phyloP scores from a whole-genome alignment of 2,888 invertebrate genomes.

The Noctua pronuba region DNA sequence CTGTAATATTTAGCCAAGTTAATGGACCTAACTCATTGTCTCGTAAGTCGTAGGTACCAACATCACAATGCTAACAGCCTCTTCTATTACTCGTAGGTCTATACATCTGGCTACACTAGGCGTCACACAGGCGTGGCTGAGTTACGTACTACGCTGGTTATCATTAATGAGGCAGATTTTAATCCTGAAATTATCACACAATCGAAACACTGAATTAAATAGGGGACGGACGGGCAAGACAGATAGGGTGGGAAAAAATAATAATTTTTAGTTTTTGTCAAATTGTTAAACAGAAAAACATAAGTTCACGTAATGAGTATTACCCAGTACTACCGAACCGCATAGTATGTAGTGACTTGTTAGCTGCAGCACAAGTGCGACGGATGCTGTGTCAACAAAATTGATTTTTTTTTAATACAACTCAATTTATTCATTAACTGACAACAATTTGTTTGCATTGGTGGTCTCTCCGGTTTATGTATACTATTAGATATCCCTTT shows the following conservation, averaged over 20 bases:
- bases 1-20: neutral
- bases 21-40: neutral
- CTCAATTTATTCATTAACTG: neutral
- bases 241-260: neutral
- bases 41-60: neutral
- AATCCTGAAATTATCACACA: neutral
- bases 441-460: neutral
- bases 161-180: neutral
- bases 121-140: neutral
- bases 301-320: neutral
- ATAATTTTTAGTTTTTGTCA: neutral
- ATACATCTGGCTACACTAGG: neutral
- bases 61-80: neutral
- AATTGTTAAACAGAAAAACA: neutral
- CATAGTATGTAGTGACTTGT: neutral
- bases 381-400: neutral
- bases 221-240: neutral
- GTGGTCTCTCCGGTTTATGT: too few relatives aligned
- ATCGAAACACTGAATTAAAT: neutral
- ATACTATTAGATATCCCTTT: too few relatives aligned
- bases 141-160: conserved; percentile 2
- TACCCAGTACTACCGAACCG: neutral
- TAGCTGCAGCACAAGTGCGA: neutral
- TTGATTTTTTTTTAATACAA: neutral
- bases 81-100: neutral